Base-by-base conservation (phyloP, 1,140 invertebrate genomes). In the Halyomorpha halys region DNA sequence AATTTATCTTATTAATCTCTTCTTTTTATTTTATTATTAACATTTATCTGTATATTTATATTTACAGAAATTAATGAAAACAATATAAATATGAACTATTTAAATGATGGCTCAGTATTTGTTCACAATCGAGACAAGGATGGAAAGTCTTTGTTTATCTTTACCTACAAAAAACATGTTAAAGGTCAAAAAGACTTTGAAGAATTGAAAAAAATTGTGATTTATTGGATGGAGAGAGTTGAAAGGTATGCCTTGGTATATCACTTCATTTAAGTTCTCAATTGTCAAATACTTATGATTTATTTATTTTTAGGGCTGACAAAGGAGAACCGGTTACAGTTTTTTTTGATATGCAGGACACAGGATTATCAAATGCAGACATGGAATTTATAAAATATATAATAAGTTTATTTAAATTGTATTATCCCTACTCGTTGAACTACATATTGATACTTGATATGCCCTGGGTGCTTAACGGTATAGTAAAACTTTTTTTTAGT, bases 361-460 rank as follows among this genome's bases (percentile, higher is more conserved):
- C 89, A 67, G 91, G 93, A 0, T 70, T 95, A 16, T 80, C 82
- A 5, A 93, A 94, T 70, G 80, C 96, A 82, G 93, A 96, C 76
- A 84, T 92, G 83, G 90, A 92, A 19, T 82, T 91, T 65, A 86
- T 83, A 0, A 87, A 86, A 71, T 94, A 91, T 69, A 76, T 96
- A 61, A 93, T 97, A 65, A 83, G 81, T 30, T 78, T 93, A 27
- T 92, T 94, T 71, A 94, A 95, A 75, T 77, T 79, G 39, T 94
- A 96, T 73, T 97, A 96, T 77, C 94, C 94, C 13, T 87, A 84
- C 76, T 85, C 89, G 73, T 75, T 93, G 65, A 96, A 93, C 73
- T 92, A 93, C 72, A 91, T 98, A 66, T 78, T 97, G 47, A 87
- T 97, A 61, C 92, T 83, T 76, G 91, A 97, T 74, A 91, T 97